These are phyloP conservation scores for Malaclemys terrapin DNA, from an alignment of 2,113 vertebrate species.

Conservation along the genomic window DNA sequence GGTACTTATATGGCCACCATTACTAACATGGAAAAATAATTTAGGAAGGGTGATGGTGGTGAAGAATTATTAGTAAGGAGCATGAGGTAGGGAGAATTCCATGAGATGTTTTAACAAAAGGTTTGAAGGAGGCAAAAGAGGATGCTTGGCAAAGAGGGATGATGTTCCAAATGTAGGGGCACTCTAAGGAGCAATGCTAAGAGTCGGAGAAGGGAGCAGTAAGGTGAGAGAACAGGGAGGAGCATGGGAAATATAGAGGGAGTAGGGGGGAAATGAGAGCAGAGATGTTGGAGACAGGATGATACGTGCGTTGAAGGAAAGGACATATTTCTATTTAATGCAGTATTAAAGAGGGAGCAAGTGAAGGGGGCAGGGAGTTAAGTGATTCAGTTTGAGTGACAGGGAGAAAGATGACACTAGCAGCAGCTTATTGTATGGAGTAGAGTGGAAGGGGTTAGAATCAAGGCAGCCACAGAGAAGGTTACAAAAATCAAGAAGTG, in stretches of 20 bases:
- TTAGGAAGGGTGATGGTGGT: not conserved
- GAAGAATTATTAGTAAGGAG: not conserved
- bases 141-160: not conserved
- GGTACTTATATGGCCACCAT: not conserved
- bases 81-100: not conserved
- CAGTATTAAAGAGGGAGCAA: not conserved
- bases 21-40: not conserved
- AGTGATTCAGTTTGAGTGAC: not conserved
- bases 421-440: not conserved
- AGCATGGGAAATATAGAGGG: not conserved
- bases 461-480: not conserved
- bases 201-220: not conserved
- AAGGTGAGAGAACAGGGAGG: not conserved
- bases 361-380: not conserved
- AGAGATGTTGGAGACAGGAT: not conserved
- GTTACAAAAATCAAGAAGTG: not conserved
- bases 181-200: not conserved
- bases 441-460: not conserved
- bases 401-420: not conserved
- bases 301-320: not conserved
- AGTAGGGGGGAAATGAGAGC: not conserved
- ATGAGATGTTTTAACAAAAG: not conserved
- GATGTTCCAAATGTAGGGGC: not conserved
- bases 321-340: not conserved
- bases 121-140: not conserved